These are phyloP conservation scores for Petrocephalus sullivani DNA, from an alignment of 2,797 vertebrate genomes.

Conservation along the genomic window DNA sequence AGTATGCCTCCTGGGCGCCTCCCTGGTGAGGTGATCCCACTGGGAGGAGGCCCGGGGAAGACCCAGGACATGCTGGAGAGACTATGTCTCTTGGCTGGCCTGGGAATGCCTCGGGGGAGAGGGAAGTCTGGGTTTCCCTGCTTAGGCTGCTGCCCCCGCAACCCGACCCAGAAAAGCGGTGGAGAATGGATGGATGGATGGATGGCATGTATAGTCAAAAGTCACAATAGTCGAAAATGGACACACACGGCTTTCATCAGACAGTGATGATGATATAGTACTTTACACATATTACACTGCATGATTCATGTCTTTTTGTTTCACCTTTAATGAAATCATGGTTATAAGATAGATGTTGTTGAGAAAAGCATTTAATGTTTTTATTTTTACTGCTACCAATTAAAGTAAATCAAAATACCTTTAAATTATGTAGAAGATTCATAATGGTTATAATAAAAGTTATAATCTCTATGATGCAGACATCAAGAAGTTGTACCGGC, in stretches of 20 bases:
- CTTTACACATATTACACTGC: not conserved
- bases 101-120: too few species aligned
- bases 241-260: not conserved
- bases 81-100: too few species aligned
- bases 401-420: not conserved
- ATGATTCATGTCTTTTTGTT: not conserved
- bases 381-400: not conserved
- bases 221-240: not conserved
- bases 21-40: too few species aligned
- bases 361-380: not conserved
- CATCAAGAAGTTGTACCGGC: slow-evolving; percentile 76
- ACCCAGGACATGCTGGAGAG: too few species aligned
- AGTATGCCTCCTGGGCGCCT: too few species aligned
- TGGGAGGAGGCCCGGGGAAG: too few species aligned
- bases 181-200: too few species aligned
- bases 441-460: not conserved
- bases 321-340: not conserved
- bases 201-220: not conserved
- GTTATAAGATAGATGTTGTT: not conserved
- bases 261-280: not conserved
- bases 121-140: too few species aligned
- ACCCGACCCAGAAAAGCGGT: too few species aligned
- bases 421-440: not conserved
- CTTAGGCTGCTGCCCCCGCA: too few species aligned
- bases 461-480: slow-evolving; percentile 53